Evolutionary conservation across 1,140 invertebrate genomes (phyloP).

Genomic region (Cydia strobilella): DNA sequence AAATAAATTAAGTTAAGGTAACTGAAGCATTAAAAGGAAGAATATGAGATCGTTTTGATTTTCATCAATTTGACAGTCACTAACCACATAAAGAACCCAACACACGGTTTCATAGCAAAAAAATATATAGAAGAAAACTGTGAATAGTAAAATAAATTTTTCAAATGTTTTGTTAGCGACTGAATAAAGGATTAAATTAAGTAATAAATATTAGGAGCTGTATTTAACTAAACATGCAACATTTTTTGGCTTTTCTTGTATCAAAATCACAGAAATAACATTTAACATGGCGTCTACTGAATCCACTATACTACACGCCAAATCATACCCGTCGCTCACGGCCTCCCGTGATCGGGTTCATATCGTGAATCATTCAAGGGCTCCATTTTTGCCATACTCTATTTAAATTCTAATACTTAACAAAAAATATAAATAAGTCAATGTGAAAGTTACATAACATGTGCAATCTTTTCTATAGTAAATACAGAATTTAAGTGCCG

Average conservation of each 20-base stretch:
- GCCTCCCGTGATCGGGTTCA: not conserved
- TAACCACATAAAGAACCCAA: slow-evolving; percentile 17
- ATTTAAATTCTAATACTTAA: slow-evolving; percentile 71
- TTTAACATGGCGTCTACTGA: slow-evolving; percentile 53
- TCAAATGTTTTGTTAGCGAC: slow-evolving; percentile 15
- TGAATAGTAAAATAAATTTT: not conserved
- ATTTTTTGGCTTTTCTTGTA: slow-evolving; percentile 72
- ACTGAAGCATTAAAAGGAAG: slow-evolving; percentile 71
- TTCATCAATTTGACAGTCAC: slow-evolving; percentile 43
- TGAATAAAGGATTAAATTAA: slow-evolving; percentile 19
- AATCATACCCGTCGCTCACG: not conserved
- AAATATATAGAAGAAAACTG: slow-evolving; percentile 40
- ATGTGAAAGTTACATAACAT: slow-evolving; percentile 76
- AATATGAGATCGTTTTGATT: slow-evolving; percentile 69
- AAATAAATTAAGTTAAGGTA: slow-evolving; percentile 77
- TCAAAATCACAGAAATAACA: slow-evolving; percentile 74
- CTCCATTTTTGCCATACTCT: slow-evolving; percentile 54
- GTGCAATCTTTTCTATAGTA: slow-evolving; percentile 69
- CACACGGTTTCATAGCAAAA: slow-evolving; percentile 4
- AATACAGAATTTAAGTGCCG: slow-evolving; percentile 58
- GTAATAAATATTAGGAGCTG: slow-evolving; percentile 45
- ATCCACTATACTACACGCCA: slow-evolving; percentile 39
- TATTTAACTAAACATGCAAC: slow-evolving; percentile 50
- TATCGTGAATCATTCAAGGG: slow-evolving; percentile 37
- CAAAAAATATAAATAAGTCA: slow-evolving; percentile 77